Evolutionary conservation across 2,797 vertebrate genomes (phyloP).

Genomic region (Pangasius krempfi): DNA sequence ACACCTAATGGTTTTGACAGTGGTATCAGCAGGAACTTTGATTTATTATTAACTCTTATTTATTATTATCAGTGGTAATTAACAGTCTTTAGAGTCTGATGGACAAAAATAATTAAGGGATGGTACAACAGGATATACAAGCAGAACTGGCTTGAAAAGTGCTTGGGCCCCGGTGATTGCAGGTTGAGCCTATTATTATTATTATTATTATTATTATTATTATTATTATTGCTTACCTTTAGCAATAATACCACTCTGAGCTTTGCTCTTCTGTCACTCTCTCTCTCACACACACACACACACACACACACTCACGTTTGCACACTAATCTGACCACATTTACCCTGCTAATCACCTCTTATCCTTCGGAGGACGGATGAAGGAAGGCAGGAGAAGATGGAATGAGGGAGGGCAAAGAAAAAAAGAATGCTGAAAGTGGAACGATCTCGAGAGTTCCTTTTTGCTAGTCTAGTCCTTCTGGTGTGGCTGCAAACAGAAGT

Average conservation of each 20-base stretch:
- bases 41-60: neutral
- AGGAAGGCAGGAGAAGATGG: neutral
- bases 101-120: neutral
- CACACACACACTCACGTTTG: neutral
- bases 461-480: neutral
- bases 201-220: neutral
- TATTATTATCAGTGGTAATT: neutral
- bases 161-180: neutral
- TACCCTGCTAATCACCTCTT: slow-evolving; percentile 16
- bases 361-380: slow-evolving; percentile 2
- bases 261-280: neutral
- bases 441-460: no score
- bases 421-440: neutral
- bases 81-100: neutral
- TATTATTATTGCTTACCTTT: neutral
- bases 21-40: neutral
- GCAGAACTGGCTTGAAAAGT: neutral
- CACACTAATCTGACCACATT: slow-evolving; percentile 21
- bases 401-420: neutral
- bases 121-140: neutral
- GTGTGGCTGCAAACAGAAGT: neutral
- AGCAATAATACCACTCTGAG: neutral
- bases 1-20: no score
- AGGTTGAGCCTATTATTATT: neutral
- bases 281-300: no score